These are phyloP conservation scores for Scartelaos histophorus DNA, from an alignment of 2,113 vertebrate species.

Conservation along the genomic window DNA sequence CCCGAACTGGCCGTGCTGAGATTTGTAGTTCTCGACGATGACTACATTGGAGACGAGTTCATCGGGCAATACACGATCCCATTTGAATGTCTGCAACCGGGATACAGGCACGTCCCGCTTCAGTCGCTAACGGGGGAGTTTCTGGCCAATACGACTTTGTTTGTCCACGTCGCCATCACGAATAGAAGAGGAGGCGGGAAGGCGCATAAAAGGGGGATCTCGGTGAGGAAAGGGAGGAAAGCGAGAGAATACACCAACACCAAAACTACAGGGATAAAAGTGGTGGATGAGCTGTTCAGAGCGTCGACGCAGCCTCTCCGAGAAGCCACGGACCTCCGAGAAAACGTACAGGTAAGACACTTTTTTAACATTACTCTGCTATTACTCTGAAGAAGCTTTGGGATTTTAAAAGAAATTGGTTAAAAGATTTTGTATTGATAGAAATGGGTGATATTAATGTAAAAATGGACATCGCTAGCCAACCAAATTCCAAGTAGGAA, in stretches of 20 bases:
- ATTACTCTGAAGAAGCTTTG: too few relatives aligned
- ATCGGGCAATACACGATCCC: conserved; percentile 94
- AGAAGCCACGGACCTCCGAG: conserved; percentile 90
- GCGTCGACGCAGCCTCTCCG: conserved; percentile 86
- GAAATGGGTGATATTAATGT: too few relatives aligned
- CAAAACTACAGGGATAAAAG: conserved; percentile 88
- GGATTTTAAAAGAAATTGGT: too few relatives aligned
- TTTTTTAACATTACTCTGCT: too few relatives aligned
- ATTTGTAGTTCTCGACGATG: conserved; percentile 89
- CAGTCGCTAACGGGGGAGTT: conserved; percentile 87
- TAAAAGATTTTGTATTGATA: too few relatives aligned
- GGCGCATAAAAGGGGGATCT: conserved; percentile 85
- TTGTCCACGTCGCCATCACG: conserved; percentile 89
- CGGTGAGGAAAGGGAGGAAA: conserved; percentile 85
- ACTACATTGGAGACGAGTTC: conserved; percentile 93
- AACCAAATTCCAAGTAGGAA: too few relatives aligned
- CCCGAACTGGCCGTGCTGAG: conserved; percentile 87
- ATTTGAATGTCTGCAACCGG: conserved; percentile 89
- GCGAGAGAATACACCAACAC: conserved; percentile 88
- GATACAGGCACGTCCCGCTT: conserved; percentile 88
- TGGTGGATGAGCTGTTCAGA: conserved; percentile 89
- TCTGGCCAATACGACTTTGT: conserved; percentile 86
- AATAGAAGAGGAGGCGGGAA: conserved; percentile 88
- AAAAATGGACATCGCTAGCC: too few relatives aligned
- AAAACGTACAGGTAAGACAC: conserved; percentile 88